Evolutionary conservation across 2,888 invertebrate species (phyloP), one percentile per base, ranked within the genome.

Genomic region (Tachina lurida): DNA sequence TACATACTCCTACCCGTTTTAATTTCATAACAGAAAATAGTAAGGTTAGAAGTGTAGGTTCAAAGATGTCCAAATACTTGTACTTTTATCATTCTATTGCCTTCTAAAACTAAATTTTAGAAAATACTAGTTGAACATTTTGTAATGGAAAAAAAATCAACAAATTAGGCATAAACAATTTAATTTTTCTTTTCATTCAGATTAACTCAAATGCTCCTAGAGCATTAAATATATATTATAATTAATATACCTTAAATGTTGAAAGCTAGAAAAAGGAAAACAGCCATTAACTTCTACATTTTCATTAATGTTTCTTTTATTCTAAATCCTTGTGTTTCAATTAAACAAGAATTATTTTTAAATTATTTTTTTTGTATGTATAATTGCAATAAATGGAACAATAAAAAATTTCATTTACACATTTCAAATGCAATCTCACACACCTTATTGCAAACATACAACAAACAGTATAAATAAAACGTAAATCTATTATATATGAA

Each of bases 401-500:
- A 76, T 73, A 73, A 70, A 19, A 73, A 80, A 80, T 60, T 43
- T 67, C 17, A 47, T 75, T 73, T 63, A 74, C 60, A 78, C 54
- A 68, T 68, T 74, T 62, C n/a, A 68, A 62, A 68, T 62, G 60
- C 67, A 84, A 62, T 67, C 31, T 31, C 56, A 43, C 19, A 67
- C 84, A 84, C 22, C 49, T 79, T 70, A 67, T 65, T 76, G 47
- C 52, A 62, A 70, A 71, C 52, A 70, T 70, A 68, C 31, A 75
- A 75, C 63, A 63, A 39, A 81, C 65, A 68, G 62, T 70, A 84
- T 58, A 62, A 62, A 60, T 68, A 58, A 63, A 71, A 65, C 56
- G 10, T 62, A 79, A 80, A 67, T 65, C 75, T 75, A 70, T 70
- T 54, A 67, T 70, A 68, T 45, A 82, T 76, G 56, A 74, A 71